Base-by-base conservation (phyloP, 1,140 invertebrate species). In the Rhagoletis pomonella region DNA sequence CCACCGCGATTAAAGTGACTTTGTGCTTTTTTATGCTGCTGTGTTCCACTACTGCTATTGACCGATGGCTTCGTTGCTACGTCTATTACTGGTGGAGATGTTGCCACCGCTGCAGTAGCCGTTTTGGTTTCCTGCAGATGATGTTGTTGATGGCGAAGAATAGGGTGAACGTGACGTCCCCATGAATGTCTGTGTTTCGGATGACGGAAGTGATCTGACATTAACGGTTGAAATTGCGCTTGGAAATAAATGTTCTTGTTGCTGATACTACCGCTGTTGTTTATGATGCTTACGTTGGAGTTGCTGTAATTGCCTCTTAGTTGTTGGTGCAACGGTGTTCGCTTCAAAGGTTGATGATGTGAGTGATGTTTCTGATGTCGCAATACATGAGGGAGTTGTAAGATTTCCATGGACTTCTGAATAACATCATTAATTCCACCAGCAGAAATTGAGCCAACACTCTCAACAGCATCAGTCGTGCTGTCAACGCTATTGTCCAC, bases 311-410 rank as follows among this genome's bases (percentile, higher is more conserved):
- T 85, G 39, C 39, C 84, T 17, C 84, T 85, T 6, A 60, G 14
- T 85, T 60, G 84, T 17, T 85, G 55, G 0, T 85, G 58, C 29
- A 85, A 85, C 42, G 60, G n/a, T 17, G 84, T 62, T 29, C 55
- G 55, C 58, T 62, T 85, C 39, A 42, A 39, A n/a, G n/a, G n/a
- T n/a, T n/a, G n/a, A 5, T 42, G 84, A 9, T 85, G 84, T 29
- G 84, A 59, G 29, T 85, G 62, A 47, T 85, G 58, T 62, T 85
- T 58, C 10, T 85, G 50, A 85, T 85, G 84, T 17, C 84, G 84
- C 3, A 85, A 55, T 12, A 62, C 58, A 60, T 85, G 84, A 55
- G 39, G 29, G 58, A 39, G 50, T 62, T 60, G 55, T 85, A 62
- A 10, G 19, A 60, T 59, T 39, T 85, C 55, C n/a, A 29, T 58